Conservation (phyloP, 2,113 vertebrate genomes). For the Kryptolebias marmoratus region DNA sequence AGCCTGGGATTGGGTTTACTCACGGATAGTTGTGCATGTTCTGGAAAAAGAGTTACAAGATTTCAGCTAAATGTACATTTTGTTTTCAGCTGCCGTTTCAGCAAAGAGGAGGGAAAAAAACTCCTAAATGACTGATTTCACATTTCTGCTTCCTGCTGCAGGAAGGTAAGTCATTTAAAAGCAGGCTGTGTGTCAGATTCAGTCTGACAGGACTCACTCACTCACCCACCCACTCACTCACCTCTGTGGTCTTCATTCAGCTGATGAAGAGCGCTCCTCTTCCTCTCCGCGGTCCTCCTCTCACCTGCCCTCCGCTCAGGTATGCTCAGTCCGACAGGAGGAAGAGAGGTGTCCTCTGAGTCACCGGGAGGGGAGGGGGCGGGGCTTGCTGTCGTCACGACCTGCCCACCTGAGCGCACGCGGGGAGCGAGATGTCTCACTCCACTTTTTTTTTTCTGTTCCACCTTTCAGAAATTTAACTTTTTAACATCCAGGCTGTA, state of each 20-base stretch:
- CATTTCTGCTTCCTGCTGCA: background rate
- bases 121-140: background rate
- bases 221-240: slow-evolving; percentile 27
- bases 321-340: background rate
- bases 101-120: background rate
- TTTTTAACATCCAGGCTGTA: too few species aligned
- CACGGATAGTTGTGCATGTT: background rate
- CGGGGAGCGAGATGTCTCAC: slow-evolving; percentile 13
- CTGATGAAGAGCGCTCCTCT: background rate
- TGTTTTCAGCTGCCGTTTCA: background rate
- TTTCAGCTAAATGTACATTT: background rate
- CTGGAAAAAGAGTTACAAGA: background rate
- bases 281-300: background rate
- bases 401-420: slow-evolving; percentile 17
- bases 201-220: background rate
- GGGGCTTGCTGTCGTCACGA: slow-evolving; percentile 6
- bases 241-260: background rate
- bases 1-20: background rate
- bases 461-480: too few species aligned
- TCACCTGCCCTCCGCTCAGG: slow-evolving; percentile 34
- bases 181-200: background rate
- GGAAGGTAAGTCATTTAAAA: background rate
- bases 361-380: slow-evolving; percentile 1
- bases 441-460: background rate
- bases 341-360: background rate